Percentiles rank a stretch among this genome's conserved stretches.
Conservation (phyloP, 2,797 vertebrate species). For the Alauda arvensis region DNA sequence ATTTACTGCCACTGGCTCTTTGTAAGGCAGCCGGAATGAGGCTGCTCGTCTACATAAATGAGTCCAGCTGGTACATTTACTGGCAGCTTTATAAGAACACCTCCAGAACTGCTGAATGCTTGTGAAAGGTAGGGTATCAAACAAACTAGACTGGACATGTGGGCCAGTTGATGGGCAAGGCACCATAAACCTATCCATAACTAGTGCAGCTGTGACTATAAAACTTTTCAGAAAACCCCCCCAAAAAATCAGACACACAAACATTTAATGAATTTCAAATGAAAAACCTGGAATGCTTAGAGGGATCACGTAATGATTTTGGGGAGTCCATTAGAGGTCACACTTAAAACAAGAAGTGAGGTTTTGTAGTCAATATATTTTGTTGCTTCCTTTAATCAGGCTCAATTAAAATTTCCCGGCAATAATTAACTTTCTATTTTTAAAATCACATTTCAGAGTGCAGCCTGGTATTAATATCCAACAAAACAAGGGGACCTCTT, state of each 20-base stretch:
- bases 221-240: slow-evolving; percentile 67
- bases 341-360: slow-evolving; percentile 61
- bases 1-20: slow-evolving; percentile 75
- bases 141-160: slow-evolving; percentile 76
- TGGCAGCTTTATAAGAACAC: slow-evolving; percentile 77
- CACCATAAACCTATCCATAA: slow-evolving; percentile 77
- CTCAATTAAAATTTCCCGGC: slow-evolving; percentile 51
- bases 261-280: slow-evolving; percentile 71
- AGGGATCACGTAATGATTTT: neutral
- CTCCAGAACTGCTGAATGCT: slow-evolving; percentile 71
- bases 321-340: slow-evolving; percentile 25
- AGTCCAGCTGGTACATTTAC: slow-evolving; percentile 82
- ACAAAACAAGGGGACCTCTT: slow-evolving; percentile 23
- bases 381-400: slow-evolving; percentile 63
- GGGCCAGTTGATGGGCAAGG: slow-evolving; percentile 69
- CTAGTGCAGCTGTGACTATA: slow-evolving; percentile 81
- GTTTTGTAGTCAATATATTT: slow-evolving; percentile 51
- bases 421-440: slow-evolving; percentile 63
- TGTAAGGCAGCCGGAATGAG: slow-evolving; percentile 67
- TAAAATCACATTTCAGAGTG: slow-evolving; percentile 45
- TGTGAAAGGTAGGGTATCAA: slow-evolving; percentile 76
- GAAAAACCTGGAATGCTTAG: slow-evolving; percentile 43
- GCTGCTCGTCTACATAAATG: slow-evolving; percentile 73
- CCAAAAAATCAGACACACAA: slow-evolving; percentile 71
- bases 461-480: slow-evolving; percentile 33